Conservation (phyloP, 2,113 vertebrate species). For the Varanus komodoensis region DNA sequence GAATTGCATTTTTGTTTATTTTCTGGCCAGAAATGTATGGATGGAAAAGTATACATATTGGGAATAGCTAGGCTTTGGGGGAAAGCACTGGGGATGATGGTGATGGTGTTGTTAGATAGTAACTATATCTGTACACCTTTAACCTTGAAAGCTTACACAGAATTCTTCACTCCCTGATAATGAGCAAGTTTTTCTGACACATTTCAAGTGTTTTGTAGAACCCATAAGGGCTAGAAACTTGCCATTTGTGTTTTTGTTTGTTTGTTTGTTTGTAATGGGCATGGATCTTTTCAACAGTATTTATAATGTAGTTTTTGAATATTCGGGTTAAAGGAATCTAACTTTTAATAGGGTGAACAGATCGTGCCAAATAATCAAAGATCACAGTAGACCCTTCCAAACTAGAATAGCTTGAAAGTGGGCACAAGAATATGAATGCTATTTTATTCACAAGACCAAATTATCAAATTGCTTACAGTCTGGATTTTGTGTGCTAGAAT, state of each 20-base stretch:
- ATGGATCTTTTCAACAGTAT: too few species aligned
- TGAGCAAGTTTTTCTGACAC: not conserved
- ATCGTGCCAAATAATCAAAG: not conserved
- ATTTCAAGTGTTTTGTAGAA: not conserved
- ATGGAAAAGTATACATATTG: not conserved
- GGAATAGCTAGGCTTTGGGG: not conserved
- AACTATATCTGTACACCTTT: not conserved
- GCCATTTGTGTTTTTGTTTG: not conserved
- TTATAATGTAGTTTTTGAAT: not conserved
- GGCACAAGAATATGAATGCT: not conserved
- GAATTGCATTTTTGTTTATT: not conserved
- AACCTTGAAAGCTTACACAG: not conserved
- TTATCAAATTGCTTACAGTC: not conserved
- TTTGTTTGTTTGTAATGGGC: not conserved
- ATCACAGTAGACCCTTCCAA: not conserved
- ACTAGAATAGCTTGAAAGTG: not conserved
- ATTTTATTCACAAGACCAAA: not conserved
- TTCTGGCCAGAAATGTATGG: not conserved
- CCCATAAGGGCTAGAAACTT: not conserved
- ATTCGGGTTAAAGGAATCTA: not conserved
- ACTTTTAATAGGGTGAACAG: too few species aligned
- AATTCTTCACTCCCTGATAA: not conserved
- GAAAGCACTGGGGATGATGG: not conserved
- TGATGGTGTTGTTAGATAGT: not conserved
- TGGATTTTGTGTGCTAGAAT: not conserved